Conservation (phyloP, 2,888 invertebrate species). For the Folsomia manolachei region DNA sequence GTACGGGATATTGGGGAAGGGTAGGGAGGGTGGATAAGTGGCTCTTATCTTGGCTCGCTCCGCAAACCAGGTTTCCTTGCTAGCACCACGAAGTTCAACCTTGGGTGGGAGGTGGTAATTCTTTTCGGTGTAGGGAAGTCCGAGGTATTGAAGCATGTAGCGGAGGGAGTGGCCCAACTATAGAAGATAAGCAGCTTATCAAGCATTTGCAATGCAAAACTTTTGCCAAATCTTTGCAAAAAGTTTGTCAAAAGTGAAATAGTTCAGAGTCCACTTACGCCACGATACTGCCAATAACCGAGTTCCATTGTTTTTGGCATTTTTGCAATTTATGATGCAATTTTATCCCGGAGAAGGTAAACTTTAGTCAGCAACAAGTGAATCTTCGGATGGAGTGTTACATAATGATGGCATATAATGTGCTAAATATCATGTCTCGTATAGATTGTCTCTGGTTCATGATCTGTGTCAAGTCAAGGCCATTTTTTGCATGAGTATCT, state of each 20-base stretch:
- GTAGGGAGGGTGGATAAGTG: constrained; percentile 50
- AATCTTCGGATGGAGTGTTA: too few species aligned
- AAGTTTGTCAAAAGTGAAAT: too few species aligned
- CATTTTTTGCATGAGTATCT: too few species aligned
- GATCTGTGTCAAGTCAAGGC: too few species aligned
- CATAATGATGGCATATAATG: too few species aligned
- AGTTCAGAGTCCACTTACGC: too few species aligned
- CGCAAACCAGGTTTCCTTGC: constrained; percentile 53
- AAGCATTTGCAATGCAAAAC: not conserved
- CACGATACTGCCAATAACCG: constrained; percentile 28
- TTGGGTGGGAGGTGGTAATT: constrained; percentile 55
- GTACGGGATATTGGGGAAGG: constrained; percentile 55
- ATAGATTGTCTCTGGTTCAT: too few species aligned
- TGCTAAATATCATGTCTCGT: too few species aligned
- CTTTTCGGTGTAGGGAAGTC: constrained; percentile 54
- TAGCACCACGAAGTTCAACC: constrained; percentile 53
- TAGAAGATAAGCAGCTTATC: too few species aligned
- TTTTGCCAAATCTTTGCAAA: not conserved
- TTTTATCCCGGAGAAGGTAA: too few species aligned
- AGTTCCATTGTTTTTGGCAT: not conserved
- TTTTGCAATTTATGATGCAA: too few species aligned
- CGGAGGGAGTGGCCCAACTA: constrained; percentile 52
- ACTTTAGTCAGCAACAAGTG: too few species aligned
- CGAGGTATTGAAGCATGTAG: constrained; percentile 54
- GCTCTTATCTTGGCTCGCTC: constrained; percentile 17